Evolutionary conservation across 2,113 vertebrate species (phyloP), one percentile per base, ranked within the genome.

Genomic region (Atrichornis clamosus): DNA sequence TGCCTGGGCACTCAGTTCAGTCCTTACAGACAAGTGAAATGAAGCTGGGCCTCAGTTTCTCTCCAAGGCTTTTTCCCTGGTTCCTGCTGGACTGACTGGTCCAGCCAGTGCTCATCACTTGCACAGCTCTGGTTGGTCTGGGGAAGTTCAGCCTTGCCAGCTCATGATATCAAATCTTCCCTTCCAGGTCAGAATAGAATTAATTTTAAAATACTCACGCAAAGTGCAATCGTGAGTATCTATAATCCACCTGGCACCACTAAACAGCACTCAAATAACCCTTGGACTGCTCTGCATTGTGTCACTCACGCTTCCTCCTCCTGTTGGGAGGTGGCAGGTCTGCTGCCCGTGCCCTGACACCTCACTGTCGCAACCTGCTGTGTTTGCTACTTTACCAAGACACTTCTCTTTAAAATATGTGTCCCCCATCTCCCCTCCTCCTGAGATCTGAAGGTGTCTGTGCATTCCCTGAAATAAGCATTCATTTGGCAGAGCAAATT

Each of bases 221-320:
- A 74, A 1, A 2, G 8, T 50, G 18, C 50, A 62, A 15, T 74
- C 60, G 33, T 16, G 42, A 62, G 59, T 70, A 63, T 28, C 86
- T 63, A 1, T 90, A 90, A 87, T 67, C 86, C 76, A 78, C 68
- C 94, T 89, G 79, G 86, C 80, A 92, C 67, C 83, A 35, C 75
- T 46, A 7, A 5, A 2, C 62, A 74, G 49, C 15, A 3, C 67
- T 67, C 68, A 47, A 59, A 42, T 5, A 65, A 37, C 59, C 50
- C 67, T 55, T 59, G 24, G 52, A 2, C 50, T 84, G 72, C 5
- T 0, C 86, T 95, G 94, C 27, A 23, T 28, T 68, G 75, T 90
- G 72, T 96, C 95, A 68, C 35, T 78, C 60, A 67, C 73, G 1
- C 95, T 74, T 81, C 15, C 56, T 73, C 10, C 86, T 90, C 55